Conservation (phyloP, 1,140 invertebrate species). For the Calliphora vicina region DNA sequence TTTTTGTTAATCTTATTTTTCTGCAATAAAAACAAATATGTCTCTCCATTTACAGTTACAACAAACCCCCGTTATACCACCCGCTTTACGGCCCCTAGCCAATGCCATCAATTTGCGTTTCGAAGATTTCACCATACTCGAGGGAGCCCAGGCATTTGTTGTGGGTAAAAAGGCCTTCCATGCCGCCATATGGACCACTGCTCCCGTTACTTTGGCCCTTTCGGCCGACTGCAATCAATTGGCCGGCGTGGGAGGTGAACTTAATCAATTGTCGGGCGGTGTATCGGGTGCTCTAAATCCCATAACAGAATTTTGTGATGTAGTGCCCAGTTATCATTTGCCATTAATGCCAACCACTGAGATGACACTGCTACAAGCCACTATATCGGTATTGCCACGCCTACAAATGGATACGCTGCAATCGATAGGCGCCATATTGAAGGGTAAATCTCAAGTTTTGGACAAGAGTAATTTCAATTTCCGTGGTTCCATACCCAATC, state of each 20-base stretch:
- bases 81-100: conserved; percentile 73
- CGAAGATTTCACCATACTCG: conserved; percentile 72
- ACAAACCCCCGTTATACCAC: conserved; percentile 71
- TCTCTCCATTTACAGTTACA: conserved; percentile 68
- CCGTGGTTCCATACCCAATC: conserved; percentile 58
- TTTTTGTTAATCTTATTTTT: background rate
- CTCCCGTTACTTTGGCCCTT: conserved; percentile 75
- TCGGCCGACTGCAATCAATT: conserved; percentile 71
- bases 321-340: conserved; percentile 72
- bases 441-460: conserved; percentile 64
- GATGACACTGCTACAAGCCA: conserved; percentile 71
- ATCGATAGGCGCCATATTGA: conserved; percentile 69
- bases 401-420: conserved; percentile 76
- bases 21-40: too few species aligned
- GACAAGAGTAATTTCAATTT: conserved; percentile 61
- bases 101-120: conserved; percentile 74
- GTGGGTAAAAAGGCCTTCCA: conserved; percentile 77
- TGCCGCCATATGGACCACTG: conserved; percentile 73
- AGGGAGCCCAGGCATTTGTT: conserved; percentile 66
- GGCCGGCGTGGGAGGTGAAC: conserved; percentile 55
- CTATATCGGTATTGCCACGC: conserved; percentile 76
- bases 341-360: conserved; percentile 63
- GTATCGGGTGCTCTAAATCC: conserved; percentile 68
- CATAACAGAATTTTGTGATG: conserved; percentile 80
- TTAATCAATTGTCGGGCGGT: conserved; percentile 63